Evolutionary conservation across 2,888 invertebrate genomes (phyloP).

Genomic region (Brachylomia viminalis): DNA sequence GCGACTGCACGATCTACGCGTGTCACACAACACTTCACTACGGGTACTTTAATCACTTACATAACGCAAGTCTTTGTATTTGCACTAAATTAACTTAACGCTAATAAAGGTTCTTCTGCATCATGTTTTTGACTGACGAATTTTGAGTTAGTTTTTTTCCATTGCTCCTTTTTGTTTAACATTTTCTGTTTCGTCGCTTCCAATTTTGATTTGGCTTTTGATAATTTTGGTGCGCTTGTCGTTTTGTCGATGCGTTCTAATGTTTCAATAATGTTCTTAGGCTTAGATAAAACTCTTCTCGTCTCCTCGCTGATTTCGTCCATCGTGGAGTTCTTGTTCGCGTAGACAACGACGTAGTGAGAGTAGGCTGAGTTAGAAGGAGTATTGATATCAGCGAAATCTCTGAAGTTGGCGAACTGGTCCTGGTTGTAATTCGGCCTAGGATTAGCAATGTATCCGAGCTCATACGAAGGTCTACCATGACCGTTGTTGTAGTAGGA

Average conservation of each 20-base stretch:
- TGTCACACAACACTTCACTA: conserved; percentile 75
- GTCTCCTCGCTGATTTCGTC: conserved; percentile 88
- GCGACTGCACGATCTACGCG: conserved; percentile 63
- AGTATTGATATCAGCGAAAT: conserved; percentile 97
- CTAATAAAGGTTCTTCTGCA: conserved; percentile 92
- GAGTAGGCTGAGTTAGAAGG: conserved; percentile 95
- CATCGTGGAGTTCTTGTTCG: conserved; percentile 94
- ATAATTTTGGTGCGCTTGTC: conserved; percentile 85
- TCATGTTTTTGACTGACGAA: conserved; percentile 86
- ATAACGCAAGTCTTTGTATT: conserved; percentile 85
- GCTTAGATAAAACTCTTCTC: conserved; percentile 87
- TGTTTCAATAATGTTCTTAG: conserved; percentile 96
- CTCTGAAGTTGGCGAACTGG: conserved; percentile 97
- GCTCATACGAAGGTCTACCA: conserved; percentile 92
- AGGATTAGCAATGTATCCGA: conserved; percentile 92
- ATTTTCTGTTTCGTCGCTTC: conserved; percentile 87
- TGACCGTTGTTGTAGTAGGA: conserved; percentile 93
- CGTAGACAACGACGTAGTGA: conserved; percentile 95
- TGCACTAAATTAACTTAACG: conserved; percentile 91
- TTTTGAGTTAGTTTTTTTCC: conserved; percentile 85
- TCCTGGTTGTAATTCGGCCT: conserved; percentile 94
- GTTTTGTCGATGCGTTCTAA: conserved; percentile 92
- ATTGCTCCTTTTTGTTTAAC: conserved; percentile 85
- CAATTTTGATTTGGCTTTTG: conserved; percentile 92
- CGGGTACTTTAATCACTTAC: conserved; percentile 82